Base-by-base conservation (phyloP, 2,797 vertebrate genomes). In the Sphaeramia orbicularis region DNA sequence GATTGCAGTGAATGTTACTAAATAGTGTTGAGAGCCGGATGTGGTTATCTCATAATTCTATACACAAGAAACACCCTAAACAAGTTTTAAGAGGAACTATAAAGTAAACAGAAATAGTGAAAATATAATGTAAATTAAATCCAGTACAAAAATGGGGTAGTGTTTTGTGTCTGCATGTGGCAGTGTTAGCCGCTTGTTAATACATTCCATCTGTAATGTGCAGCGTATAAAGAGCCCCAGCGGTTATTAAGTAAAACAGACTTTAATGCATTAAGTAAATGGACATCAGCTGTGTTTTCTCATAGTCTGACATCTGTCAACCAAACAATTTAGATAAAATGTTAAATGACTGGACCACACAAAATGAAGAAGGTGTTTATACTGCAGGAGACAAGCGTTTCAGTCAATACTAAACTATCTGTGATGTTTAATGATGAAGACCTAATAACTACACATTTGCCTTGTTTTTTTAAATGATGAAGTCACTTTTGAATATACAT, bases 171-270 rank as follows among this genome's bases (percentile, higher is more conserved):
- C 35, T 35, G 9, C 32, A 35, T 35, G 9, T 35, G 7, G 32
- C 9, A 35, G 32, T 10, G 9, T 35, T 35, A 35, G 32, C 32
- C 2, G 6, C 32, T 10, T 35, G 9, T 35, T 35, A 35, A 8
- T 8, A 35, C 32, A 71, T 74, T 53, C 21, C 24, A 58, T 61
- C 11, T 55, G 36, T 7, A 35, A 10, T 69, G 50, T 40, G 27
- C 49, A 49, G 60, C 53, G 10, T 45, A 49, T 59, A 58, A 53
- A 21, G 51, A 56, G 41, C 30, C 60, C 54, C 45, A 66, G 53
- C 54, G 73, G 62, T 65, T 0, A 64, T 61, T 51, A 65, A 66
- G 13, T 40, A 10, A 71, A 78, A 59, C 48, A 69, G 43, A 59
- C 48, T 44, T 15, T 15, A 41, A 49, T 32, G 53, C 27, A 35